phyloP scores from a whole-genome alignment of 2,113 vertebrate genomes.

The Archilochus colubris region DNA sequence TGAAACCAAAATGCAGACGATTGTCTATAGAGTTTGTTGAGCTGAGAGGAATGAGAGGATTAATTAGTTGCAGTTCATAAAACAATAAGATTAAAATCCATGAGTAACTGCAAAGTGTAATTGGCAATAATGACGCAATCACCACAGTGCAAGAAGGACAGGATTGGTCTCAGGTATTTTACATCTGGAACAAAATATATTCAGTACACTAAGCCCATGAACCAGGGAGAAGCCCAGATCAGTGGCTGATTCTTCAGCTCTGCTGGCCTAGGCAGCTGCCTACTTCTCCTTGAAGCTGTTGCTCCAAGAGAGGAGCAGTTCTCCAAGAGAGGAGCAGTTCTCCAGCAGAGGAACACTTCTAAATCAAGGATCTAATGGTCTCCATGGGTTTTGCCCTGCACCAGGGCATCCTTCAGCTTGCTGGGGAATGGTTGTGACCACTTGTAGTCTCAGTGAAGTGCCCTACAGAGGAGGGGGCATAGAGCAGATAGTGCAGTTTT shows the following conservation, averaged over 20 bases:
- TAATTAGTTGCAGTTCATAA: conserved; percentile 70
- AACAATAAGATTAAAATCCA: conserved; percentile 60
- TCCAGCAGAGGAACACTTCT: not conserved
- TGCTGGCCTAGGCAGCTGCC: not conserved
- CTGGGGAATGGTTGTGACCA: not conserved
- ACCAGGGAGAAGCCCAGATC: not conserved
- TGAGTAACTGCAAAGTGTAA: conserved; percentile 25
- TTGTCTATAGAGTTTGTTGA: not conserved
- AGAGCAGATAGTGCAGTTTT: not conserved
- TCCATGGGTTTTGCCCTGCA: not conserved
- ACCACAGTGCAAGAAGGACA: not conserved
- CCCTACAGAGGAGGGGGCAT: fast-evolving
- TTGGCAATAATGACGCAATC: conserved; percentile 23
- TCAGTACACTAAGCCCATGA: not conserved
- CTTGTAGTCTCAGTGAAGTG: not conserved
- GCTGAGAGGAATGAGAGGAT: conserved; percentile 53
- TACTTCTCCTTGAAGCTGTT: fast-evolving
- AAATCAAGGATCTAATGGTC: not conserved
- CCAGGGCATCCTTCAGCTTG: fast-evolving
- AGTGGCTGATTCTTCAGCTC: not conserved
- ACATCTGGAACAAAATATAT: not conserved
- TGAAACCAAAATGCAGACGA: conserved; percentile 46
- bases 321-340: not conserved
- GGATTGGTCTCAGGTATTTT: not conserved
- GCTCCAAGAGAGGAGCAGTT: fast-evolving